Evolutionary conservation across 2,888 invertebrate species (phyloP).

Genomic region (Melanargia galathea): DNA sequence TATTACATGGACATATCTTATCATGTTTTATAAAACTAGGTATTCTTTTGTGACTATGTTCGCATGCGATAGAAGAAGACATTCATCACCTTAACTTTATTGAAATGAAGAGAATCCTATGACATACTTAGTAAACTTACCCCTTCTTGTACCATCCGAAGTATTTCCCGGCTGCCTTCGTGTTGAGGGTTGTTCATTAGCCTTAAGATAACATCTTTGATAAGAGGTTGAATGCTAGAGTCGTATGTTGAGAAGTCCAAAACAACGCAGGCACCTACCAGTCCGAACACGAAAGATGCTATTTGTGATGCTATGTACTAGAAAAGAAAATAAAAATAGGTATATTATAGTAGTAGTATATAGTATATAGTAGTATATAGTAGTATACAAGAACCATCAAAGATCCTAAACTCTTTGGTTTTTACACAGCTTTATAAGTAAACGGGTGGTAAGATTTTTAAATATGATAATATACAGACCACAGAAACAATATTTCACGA

Average conservation of each 20-base stretch:
- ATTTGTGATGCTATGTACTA: slow-evolving; percentile 89
- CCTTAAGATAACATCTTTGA: slow-evolving; percentile 85
- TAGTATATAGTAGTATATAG: too few species aligned
- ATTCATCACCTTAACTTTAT: too few species aligned
- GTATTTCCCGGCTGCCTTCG: slow-evolving; percentile 84
- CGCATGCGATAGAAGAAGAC: too few species aligned
- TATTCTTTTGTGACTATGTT: too few species aligned
- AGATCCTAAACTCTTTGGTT: too few species aligned
- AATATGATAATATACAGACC: too few species aligned
- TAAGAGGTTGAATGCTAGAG: slow-evolving; percentile 90
- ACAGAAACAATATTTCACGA: too few species aligned
- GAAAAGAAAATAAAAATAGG: slow-evolving; percentile 23
- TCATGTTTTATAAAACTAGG: too few species aligned
- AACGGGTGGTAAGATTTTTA: too few species aligned
- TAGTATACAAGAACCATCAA: too few species aligned
- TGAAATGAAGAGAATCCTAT: neutral
- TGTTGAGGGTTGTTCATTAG: slow-evolving; percentile 90
- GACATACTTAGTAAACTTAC: slow-evolving; percentile 77
- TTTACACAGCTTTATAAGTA: too few species aligned
- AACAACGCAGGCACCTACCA: slow-evolving; percentile 89
- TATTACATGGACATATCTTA: too few species aligned
- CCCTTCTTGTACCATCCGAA: slow-evolving; percentile 92
- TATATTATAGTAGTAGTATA: neutral
- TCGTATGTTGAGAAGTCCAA: slow-evolving; percentile 91
- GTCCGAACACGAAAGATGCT: slow-evolving; percentile 86